Base-by-base conservation (phyloP, 2,888 invertebrate genomes). In the Drosophila monieri region DNA sequence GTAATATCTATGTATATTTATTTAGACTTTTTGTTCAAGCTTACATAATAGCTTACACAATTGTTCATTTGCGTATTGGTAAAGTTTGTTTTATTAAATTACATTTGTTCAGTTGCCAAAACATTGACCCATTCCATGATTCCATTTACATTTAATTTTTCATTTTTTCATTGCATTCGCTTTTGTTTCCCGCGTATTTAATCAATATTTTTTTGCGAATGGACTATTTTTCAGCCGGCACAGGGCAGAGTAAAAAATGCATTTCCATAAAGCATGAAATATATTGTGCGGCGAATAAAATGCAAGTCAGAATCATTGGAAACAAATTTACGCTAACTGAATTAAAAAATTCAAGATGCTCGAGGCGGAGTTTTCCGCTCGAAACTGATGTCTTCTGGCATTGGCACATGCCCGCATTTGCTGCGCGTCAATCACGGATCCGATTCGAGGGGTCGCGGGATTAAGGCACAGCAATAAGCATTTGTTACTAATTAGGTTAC, bases 351-450 rank as follows among this genome's bases (percentile, higher is more conserved):
- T 64, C 14, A 32, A 51, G 25, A 61, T 67, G 72, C 35, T n/a
- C 35, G 35, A 35, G 1, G 12, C 32, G 32, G 32, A 32, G 32
- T 5, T 62, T 25, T 41, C 41, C 41, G 9, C 5, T 10, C 41
- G 18, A 18, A 14, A 23, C 10, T 18, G 23, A 21, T 53, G 18
- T 18, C 41, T n/a, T 14, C 57, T 44, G 41, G 18, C 32, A 30
- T 14, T 60, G 41, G 59, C 47, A 48, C 48, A 59, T 27, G 32
- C 47, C 59, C 37, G 37, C 21, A 44, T 61, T 80, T 89, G 90
- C 88, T 81, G 85, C 78, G 67, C 88, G 84, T 90, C 89, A 89
- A 89, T 89, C 88, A 78, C 85, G 88, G 81, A 88, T 90, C 89
- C 43, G 49, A 27, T 41, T 3, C n/a, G 12, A 10, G 1, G 18